Evolutionary conservation across 1,140 invertebrate genomes (phyloP).

Genomic region (Lepidurus arcticus): DNA sequence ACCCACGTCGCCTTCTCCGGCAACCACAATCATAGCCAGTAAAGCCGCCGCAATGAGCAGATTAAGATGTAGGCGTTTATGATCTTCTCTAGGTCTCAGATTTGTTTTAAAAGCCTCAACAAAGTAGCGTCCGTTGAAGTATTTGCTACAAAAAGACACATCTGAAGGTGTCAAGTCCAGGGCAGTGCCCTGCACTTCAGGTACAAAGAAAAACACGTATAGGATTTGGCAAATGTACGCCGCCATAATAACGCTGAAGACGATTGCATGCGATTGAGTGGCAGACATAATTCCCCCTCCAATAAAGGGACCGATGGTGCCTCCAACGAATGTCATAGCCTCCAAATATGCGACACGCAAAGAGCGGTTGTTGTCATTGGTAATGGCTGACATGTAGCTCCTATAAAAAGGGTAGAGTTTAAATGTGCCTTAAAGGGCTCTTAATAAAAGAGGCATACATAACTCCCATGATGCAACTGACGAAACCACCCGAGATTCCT

Average conservation of each 20-base stretch:
- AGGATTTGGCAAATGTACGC: conserved; percentile 42
- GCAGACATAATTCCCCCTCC: conserved; percentile 45
- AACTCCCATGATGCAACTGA: conserved; percentile 45
- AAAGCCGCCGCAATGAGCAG: conserved; percentile 41
- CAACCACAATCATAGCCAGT: conserved; percentile 41
- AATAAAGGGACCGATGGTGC: conserved; percentile 46
- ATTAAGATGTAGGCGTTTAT: conserved; percentile 40
- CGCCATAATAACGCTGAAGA: conserved; percentile 42
- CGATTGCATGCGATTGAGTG: conserved; percentile 41
- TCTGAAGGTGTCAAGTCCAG: conserved; percentile 32
- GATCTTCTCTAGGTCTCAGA: conserved; percentile 41
- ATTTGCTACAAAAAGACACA: conserved; percentile 38
- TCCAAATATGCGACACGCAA: conserved; percentile 48
- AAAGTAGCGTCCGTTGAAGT: conserved; percentile 38
- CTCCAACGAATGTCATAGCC: conserved; percentile 49
- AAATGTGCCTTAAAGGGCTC: not conserved
- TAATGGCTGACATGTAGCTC: conserved; percentile 47
- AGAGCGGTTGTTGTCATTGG: conserved; percentile 42
- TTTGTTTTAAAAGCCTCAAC: conserved; percentile 41
- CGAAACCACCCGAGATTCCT: conserved; percentile 47
- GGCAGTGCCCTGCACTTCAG: conserved; percentile 35
- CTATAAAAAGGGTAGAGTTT: conserved; percentile 39
- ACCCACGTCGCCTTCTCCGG: conserved; percentile 44
- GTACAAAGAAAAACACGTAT: conserved; percentile 45
- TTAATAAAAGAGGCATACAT: not conserved